Percentiles rank a stretch among this genome's conserved stretches.
phyloP scores from a whole-genome alignment of 2,113 vertebrate genomes.

The Dendropsophus ebraccatus region DNA sequence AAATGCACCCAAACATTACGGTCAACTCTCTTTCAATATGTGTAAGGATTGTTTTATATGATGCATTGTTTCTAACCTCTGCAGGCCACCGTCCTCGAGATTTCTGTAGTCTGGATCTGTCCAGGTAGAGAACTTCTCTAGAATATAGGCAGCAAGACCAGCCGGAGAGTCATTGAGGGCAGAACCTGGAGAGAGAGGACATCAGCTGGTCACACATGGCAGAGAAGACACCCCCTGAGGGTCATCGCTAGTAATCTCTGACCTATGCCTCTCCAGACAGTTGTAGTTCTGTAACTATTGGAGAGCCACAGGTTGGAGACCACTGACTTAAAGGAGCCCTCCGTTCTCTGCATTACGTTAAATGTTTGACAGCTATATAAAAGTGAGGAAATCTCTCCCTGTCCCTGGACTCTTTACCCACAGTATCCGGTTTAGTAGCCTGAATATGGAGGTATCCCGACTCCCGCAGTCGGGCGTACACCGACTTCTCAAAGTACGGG shows the following conservation, averaged over 20 bases:
- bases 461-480: constrained; percentile 74
- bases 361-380: not conserved
- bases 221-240: not conserved
- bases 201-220: not conserved
- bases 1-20: not conserved
- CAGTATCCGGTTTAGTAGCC: constrained; percentile 87
- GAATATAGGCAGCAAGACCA: constrained; percentile 83
- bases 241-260: not conserved
- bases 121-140: constrained; percentile 89
- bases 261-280: no score
- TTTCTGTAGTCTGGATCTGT: constrained; percentile 73
- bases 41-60: not conserved
- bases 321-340: no score
- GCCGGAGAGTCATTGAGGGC: constrained; percentile 84
- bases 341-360: no score
- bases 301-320: no score
- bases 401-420: constrained; percentile 68
- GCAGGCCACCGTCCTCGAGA: constrained; percentile 79
- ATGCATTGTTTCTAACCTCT: constrained; percentile 77
- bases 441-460: constrained; percentile 86
- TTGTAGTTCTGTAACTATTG: no score
- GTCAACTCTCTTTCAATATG: not conserved
- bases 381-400: not conserved
- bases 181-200: constrained; percentile 71
- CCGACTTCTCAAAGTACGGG: constrained; percentile 79